Conservation (phyloP, 2,888 invertebrate genomes). For the Lasioglossum vierecki region DNA sequence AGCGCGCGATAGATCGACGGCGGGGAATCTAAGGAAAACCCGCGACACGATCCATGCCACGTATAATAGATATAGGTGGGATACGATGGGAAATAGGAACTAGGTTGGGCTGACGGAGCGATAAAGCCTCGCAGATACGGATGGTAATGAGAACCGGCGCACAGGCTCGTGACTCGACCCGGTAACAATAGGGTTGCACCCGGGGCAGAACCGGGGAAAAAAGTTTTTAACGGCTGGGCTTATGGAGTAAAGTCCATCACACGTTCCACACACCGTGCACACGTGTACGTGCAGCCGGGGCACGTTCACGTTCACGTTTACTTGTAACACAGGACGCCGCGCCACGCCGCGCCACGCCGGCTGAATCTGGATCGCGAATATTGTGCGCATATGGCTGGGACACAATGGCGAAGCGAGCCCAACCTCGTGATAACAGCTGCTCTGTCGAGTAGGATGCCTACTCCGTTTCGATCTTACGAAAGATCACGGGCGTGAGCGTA, state of each 20-base stretch:
- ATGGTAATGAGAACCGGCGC: constrained; percentile 80
- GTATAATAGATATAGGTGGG: constrained; percentile 67
- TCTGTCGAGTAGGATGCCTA: constrained; percentile 42
- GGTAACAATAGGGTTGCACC: constrained; percentile 79
- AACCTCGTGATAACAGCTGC: constrained; percentile 63
- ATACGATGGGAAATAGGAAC: constrained; percentile 79
- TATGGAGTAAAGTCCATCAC: constrained; percentile 69
- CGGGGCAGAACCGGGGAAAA: constrained; percentile 51
- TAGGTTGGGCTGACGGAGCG: constrained; percentile 76
- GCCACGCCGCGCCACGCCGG: background rate
- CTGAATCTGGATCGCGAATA: constrained; percentile 58
- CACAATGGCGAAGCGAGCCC: constrained; percentile 57
- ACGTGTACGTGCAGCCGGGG: background rate
- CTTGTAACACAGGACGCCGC: background rate
- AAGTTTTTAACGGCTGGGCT: constrained; percentile 59
- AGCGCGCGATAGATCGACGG: constrained; percentile 41
- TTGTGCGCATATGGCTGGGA: constrained; percentile 54
- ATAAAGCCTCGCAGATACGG: constrained; percentile 77
- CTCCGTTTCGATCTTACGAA: constrained; percentile 62
- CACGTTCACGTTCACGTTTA: background rate
- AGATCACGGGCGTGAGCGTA: constrained; percentile 57
- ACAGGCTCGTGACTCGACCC: constrained; percentile 76
- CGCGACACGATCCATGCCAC: constrained; percentile 63
- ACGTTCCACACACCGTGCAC: constrained; percentile 50
- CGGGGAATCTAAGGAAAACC: constrained; percentile 65